phyloP scores from a whole-genome alignment of 1,140 invertebrate genomes.

The Hydropsyche tenuis region DNA sequence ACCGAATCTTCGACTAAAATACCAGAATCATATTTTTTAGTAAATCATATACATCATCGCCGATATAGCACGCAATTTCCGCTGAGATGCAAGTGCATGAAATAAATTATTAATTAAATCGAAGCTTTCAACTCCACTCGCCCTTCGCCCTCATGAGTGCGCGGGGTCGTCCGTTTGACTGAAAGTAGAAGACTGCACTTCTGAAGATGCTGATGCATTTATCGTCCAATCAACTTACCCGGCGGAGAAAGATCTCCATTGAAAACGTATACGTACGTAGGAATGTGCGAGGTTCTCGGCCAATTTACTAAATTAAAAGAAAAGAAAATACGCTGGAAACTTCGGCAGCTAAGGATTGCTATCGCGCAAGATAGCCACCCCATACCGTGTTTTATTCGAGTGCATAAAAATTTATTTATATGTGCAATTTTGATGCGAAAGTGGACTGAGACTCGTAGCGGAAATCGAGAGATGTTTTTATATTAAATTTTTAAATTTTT shows the following conservation, averaged over 20 bases:
- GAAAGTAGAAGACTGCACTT: constrained; percentile 21
- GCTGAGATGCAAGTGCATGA: neutral
- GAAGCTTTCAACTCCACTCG: constrained; percentile 14
- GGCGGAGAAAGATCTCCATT: constrained; percentile 12
- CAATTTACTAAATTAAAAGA: constrained; percentile 35
- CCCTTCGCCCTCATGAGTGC: too few relatives aligned
- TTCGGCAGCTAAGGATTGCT: constrained; percentile 3
- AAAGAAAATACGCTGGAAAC: constrained; percentile 22
- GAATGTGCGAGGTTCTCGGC: constrained; percentile 2
- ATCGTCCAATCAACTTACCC: constrained; percentile 30
- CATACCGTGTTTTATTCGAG: neutral
- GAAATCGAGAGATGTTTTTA: constrained; percentile 1
- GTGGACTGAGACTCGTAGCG: too few relatives aligned
- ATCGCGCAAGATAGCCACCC: neutral
- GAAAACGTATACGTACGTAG: neutral
- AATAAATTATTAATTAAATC: constrained; percentile 22
- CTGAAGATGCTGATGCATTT: constrained; percentile 35
- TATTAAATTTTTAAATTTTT: too few relatives aligned
- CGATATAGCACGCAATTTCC: too few relatives aligned
- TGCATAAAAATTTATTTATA: neutral
- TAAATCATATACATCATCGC: too few relatives aligned
- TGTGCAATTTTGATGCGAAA: neutral
- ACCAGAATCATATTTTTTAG: too few relatives aligned
- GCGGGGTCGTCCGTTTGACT: neutral
- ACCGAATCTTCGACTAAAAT: too few relatives aligned